Percentiles rank a stretch among this genome's conserved stretches.
These are phyloP conservation scores for Nematopogon swammerdamellus DNA, from an alignment of 2,888 invertebrate genomes.

Conservation along the genomic window DNA sequence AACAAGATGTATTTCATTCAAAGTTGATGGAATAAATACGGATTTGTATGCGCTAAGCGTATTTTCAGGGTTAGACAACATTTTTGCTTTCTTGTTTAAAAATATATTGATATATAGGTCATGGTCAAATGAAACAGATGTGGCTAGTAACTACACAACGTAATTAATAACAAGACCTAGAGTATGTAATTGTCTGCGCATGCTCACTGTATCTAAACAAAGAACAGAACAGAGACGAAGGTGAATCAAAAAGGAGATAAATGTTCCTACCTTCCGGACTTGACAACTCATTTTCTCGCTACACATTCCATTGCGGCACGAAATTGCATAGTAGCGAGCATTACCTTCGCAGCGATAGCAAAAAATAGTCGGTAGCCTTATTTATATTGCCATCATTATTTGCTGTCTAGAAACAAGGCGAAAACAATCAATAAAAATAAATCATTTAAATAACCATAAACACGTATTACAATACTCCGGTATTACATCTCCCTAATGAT, in stretches of 20 bases:
- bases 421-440: conserved; percentile 58
- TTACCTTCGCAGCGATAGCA: conserved; percentile 39
- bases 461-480: conserved; percentile 52
- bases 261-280: conserved; percentile 33
- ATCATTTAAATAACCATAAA: conserved; percentile 58
- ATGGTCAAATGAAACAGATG: no score
- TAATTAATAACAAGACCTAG: no score
- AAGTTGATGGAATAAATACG: no score
- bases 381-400: conserved; percentile 50
- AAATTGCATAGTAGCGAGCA: conserved; percentile 44
- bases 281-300: conserved; percentile 53
- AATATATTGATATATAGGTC: no score
- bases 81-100: no score
- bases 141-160: no score
- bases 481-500: conserved; percentile 57
- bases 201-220: no score
- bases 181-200: no score
- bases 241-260: conserved; percentile 23
- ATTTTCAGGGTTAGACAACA: no score
- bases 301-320: conserved; percentile 47
- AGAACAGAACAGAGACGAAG: no score
- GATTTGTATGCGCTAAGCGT: no score
- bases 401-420: conserved; percentile 55
- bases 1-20: no score
- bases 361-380: conserved; percentile 32